Evolutionary conservation across 2,113 vertebrate species (phyloP).

Genomic region (Delphinapterus leucas): DNA sequence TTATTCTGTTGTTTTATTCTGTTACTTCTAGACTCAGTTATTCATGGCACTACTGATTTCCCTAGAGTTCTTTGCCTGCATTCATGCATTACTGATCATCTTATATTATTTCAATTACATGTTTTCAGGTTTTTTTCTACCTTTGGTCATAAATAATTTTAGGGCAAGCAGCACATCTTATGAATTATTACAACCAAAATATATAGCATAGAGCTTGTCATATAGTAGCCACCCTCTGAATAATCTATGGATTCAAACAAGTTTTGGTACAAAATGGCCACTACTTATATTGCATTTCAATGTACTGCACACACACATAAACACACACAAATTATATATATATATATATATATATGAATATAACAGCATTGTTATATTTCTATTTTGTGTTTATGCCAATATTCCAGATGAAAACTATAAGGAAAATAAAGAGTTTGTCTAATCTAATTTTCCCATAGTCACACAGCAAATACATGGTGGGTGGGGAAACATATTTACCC

Average conservation of each 20-base stretch:
- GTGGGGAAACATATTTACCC: not conserved
- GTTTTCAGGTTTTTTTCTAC: not conserved
- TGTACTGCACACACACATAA: not conserved
- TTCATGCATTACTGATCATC: not conserved
- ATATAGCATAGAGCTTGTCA: not conserved
- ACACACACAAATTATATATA: too few relatives aligned
- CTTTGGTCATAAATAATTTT: not conserved
- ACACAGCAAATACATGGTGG: not conserved
- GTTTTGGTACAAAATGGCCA: not conserved
- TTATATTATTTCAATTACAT: not conserved
- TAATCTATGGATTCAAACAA: not conserved
- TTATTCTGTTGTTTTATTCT: not conserved
- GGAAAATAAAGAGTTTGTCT: not conserved
- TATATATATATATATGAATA: too few relatives aligned
- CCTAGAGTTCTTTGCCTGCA: not conserved
- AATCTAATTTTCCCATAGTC: not conserved
- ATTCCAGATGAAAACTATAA: not conserved
- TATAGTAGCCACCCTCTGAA: not conserved
- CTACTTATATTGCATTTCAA: not conserved
- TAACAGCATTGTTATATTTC: not conserved
- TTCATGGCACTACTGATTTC: not conserved
- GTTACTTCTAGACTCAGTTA: not conserved
- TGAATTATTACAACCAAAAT: not conserved
- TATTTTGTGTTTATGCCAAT: not conserved
- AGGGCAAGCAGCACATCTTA: not conserved